Evolutionary conservation across 2,113 vertebrate genomes (phyloP).

Genomic region (Hypocryptadius cinnamomeus): DNA sequence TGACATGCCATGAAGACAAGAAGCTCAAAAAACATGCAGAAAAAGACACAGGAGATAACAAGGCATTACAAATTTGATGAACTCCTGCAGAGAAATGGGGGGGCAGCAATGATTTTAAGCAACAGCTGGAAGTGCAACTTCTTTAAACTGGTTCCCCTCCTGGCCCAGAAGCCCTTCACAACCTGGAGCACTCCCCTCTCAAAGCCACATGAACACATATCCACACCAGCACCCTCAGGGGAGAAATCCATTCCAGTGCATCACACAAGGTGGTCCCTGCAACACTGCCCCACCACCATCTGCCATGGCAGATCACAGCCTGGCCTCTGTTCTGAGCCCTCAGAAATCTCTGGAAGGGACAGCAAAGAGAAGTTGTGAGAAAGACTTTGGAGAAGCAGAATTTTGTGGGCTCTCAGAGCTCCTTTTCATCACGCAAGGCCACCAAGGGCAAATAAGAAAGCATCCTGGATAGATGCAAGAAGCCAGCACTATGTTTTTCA

Average conservation of each 20-base stretch:
- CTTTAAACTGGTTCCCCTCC: not conserved
- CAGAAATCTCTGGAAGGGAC: not conserved
- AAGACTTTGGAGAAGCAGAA: not conserved
- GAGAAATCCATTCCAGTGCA: not conserved
- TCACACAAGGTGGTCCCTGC: not conserved
- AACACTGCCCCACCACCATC: too few species aligned
- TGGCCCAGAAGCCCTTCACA: not conserved
- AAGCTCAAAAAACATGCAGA: not conserved
- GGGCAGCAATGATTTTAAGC: not conserved
- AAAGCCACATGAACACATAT: not conserved
- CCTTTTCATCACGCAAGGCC: not conserved
- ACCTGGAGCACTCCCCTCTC: not conserved
- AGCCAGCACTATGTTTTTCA: not conserved
- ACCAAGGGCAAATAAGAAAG: not conserved
- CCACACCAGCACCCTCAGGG: not conserved
- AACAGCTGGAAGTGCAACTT: not conserved
- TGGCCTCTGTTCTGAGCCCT: not conserved
- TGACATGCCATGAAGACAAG: not conserved
- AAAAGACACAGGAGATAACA: not conserved
- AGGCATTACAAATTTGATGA: not conserved
- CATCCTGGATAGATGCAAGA: not conserved
- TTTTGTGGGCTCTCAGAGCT: not conserved
- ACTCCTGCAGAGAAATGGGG: not conserved
- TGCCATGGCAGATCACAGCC: rapidly evolving
- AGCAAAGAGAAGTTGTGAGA: not conserved